Evolutionary conservation across 2,797 vertebrate species (phyloP).

Genomic region (Botia almorhae): DNA sequence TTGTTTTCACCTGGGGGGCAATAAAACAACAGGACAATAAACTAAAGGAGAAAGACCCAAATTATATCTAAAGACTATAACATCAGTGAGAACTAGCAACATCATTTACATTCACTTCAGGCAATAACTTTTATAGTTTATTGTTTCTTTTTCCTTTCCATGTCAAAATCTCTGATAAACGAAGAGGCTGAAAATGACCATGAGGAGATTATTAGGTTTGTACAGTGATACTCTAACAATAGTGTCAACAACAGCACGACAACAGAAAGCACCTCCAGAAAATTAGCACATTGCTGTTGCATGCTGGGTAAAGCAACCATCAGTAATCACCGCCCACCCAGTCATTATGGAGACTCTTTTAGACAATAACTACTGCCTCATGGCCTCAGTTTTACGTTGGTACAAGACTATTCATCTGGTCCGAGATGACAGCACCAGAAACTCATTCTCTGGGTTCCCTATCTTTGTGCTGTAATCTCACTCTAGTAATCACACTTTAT

Average conservation of each 20-base stretch:
- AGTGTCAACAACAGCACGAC: neutral
- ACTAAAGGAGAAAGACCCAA: too few species aligned
- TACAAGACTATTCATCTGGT: neutral
- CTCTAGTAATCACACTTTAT: slow-evolving; percentile 27
- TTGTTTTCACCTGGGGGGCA: too few species aligned
- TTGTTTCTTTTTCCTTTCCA: too few species aligned
- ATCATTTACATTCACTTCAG: too few species aligned
- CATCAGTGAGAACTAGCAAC: too few species aligned
- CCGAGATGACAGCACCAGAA: slow-evolving; percentile 3
- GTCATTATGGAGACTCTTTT: neutral
- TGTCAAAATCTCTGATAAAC: too few species aligned
- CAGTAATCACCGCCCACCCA: slow-evolving; percentile 9
- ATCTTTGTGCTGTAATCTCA: slow-evolving; percentile 40
- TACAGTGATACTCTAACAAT: neutral
- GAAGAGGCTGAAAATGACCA: too few species aligned
- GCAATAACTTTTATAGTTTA: too few species aligned
- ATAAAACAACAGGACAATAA: too few species aligned
- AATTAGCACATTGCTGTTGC: slow-evolving; percentile 10
- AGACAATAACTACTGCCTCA: slow-evolving; percentile 9
- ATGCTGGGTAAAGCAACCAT: slow-evolving; percentile 1
- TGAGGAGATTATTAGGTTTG: neutral
- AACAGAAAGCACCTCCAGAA: neutral
- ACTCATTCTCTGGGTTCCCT: neutral
- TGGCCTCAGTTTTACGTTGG: slow-evolving; percentile 22
- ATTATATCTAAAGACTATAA: too few species aligned